Percentiles rank a stretch among this genome's conserved stretches.
These are phyloP conservation scores for Cylindroiulus punctatus DNA, from an alignment of 2,888 invertebrate genomes.

Conservation along the genomic window DNA sequence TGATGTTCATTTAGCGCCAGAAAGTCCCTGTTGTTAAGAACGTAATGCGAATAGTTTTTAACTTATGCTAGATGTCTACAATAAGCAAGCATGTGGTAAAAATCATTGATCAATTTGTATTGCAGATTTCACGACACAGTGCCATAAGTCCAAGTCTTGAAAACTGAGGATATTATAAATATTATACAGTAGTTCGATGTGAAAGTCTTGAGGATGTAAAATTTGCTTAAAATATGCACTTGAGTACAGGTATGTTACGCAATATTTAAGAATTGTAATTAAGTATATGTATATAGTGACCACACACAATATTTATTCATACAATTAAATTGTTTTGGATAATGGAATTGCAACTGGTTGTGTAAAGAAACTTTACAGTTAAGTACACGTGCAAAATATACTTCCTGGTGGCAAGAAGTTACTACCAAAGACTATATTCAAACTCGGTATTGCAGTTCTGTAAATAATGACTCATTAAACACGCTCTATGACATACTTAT, in stretches of 20 bases:
- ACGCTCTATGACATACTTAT: too few relatives aligned
- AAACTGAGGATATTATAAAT: neutral
- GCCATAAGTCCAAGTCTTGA: neutral
- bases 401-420: too few relatives aligned
- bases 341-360: neutral
- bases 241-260: neutral
- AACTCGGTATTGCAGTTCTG: too few relatives aligned
- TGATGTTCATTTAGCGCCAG: constrained; percentile 66
- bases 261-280: neutral
- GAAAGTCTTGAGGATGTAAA: neutral
- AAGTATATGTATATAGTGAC: neutral
- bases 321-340: constrained; percentile 24
- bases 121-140: neutral
- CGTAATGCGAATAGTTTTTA: neutral
- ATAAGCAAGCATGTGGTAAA: neutral
- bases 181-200: neutral
- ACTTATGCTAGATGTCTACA: neutral
- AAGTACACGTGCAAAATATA: neutral
- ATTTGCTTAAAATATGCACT: neutral
- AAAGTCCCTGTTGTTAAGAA: constrained; percentile 65
- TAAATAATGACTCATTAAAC: too few relatives aligned
- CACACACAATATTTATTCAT: neutral
- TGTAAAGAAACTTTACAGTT: neutral
- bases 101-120: too few relatives aligned
- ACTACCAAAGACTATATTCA: too few relatives aligned